Percentiles rank a stretch among this genome's conserved stretches.
phyloP scores from a whole-genome alignment of 1,140 invertebrate species.

The Panagrolaimus sp. region DNA sequence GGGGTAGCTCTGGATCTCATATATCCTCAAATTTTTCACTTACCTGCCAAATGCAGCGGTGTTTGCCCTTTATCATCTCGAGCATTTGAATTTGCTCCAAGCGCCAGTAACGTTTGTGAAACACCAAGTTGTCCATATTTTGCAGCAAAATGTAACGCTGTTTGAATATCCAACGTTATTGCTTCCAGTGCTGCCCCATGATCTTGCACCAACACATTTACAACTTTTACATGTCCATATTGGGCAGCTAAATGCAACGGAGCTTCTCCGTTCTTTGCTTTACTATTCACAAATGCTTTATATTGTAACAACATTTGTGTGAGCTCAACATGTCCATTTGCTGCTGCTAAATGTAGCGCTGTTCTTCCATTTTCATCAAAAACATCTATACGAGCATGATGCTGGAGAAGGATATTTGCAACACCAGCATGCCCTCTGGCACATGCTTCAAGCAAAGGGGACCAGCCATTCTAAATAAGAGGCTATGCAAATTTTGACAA shows the following conservation, averaged over 20 bases:
- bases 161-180: slow-evolving; percentile 72
- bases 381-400: slow-evolving; percentile 85
- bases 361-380: slow-evolving; percentile 73
- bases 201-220: slow-evolving; percentile 66
- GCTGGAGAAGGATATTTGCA: slow-evolving; percentile 63
- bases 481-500: slow-evolving; percentile 16
- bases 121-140: slow-evolving; percentile 89
- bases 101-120: slow-evolving; percentile 81
- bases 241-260: slow-evolving; percentile 73
- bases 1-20: too few species aligned
- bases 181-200: slow-evolving; percentile 90
- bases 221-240: slow-evolving; percentile 83
- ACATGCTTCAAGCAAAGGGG: slow-evolving; percentile 82
- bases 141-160: slow-evolving; percentile 67
- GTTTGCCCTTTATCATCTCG: slow-evolving; percentile 67
- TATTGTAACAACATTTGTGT: slow-evolving; percentile 87
- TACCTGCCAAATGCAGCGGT: slow-evolving; percentile 73
- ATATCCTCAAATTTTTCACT: too few species aligned
- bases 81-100: slow-evolving; percentile 91
- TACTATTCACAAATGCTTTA: slow-evolving; percentile 91
- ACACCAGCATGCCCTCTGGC: slow-evolving; percentile 65
- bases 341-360: slow-evolving; percentile 82
- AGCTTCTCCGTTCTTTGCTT: slow-evolving; percentile 72
- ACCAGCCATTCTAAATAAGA: slow-evolving; percentile 72
- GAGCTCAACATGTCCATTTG: slow-evolving; percentile 79